Evolutionary conservation across 1,140 invertebrate genomes (phyloP), one percentile per base, ranked within the genome.

Genomic region (Drosophila carrolli): DNA sequence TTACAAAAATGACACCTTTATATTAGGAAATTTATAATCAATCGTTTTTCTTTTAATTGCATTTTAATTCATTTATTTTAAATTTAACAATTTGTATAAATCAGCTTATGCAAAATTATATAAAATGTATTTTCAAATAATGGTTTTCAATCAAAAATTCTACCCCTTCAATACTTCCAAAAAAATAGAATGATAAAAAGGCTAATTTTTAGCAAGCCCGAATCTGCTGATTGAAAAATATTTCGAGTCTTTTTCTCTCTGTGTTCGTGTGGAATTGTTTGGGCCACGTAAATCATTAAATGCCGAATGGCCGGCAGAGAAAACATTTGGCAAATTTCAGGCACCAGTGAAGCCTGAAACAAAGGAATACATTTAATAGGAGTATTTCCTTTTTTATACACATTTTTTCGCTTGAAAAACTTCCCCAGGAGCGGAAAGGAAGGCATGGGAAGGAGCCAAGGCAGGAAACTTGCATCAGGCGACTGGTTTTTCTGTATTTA

Each of bases 291-390:
- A 83, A 83, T 83, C 80, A 83, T 83, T 83, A 83, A 83, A 59
- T 63, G 48, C 61, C 79, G 68, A 78, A 82, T 78, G 79, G 71
- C 60, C 60, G 77, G 63, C 60, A 78, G 56, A 71, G 75, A 83
- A 82, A 82, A 78, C 81, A 85, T 83, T 83, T 83, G 81, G 81
- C 77, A 85, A 85, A 84, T 84, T 84, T 85, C 81, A 84, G 81
- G 70, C 83, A 76, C 71, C 51, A 74, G 46, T 76, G 73, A 75
- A 75, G 72, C 73, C 60, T 54, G 61, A 75, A 75, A 76, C 72
- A 76, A 76, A 75, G 73, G 73, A 75, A 81, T 61, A 81, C 78
- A 86, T 86, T 86, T 88, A 88, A 82, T 86, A 85, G 82, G 75
- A 79, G 78, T 68, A 88, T 88, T 86, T 86, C 82, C 82, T 75